A percentile compares a stretch with the other conserved stretches of the same genome.
These are phyloP conservation scores for Deroplatys truncata DNA, from an alignment of 2,888 invertebrate species.

Conservation along the genomic window DNA sequence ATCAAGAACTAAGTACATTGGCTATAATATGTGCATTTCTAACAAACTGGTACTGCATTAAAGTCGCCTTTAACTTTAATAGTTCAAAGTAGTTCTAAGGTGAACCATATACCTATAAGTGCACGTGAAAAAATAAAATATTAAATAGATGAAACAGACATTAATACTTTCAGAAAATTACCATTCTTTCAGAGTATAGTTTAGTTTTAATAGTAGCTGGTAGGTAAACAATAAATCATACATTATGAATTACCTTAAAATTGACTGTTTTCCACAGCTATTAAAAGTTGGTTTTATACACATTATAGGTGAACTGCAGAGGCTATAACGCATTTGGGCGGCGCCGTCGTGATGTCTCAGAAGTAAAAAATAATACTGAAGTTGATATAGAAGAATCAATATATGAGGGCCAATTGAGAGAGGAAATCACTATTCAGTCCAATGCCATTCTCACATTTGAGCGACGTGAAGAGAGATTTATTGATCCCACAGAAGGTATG, in stretches of 20 bases:
- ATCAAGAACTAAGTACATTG: neutral
- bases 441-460: conserved; percentile 89
- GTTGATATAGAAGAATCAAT: conserved; percentile 55
- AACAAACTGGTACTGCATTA: neutral
- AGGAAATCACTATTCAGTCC: conserved; percentile 89
- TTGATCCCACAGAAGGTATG: conserved; percentile 73
- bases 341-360: conserved; percentile 53
- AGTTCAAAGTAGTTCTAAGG: no score
- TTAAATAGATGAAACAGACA: neutral
- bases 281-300: neutral
- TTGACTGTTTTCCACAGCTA: neutral
- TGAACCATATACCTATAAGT: no score
- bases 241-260: neutral
- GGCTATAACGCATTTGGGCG: conserved; percentile 88
- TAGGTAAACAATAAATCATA: neutral
- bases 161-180: neutral
- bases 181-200: neutral
- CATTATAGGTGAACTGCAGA: conserved; percentile 75
- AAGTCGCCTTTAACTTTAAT: neutral
- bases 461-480: conserved; percentile 72
- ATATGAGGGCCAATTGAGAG: conserved; percentile 76
- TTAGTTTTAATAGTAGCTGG: neutral
- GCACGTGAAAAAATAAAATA: no score
- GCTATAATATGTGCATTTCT: neutral
- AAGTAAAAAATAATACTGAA: conserved; percentile 51